These are phyloP conservation scores for Baccha elongata DNA, from an alignment of 2,888 invertebrate genomes.

Conservation along the genomic window DNA sequence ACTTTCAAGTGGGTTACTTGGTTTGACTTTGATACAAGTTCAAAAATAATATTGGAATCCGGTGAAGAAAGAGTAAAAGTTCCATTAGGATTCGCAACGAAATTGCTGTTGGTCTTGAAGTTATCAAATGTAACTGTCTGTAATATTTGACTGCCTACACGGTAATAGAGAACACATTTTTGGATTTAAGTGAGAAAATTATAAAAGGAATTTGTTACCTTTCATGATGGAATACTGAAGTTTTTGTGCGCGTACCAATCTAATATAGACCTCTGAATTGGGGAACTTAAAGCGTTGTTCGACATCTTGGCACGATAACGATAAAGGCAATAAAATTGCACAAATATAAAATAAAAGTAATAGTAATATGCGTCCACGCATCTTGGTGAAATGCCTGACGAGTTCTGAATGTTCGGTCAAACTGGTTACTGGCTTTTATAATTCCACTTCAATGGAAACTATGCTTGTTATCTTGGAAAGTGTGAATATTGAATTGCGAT, in stretches of 20 bases:
- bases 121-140: constrained; percentile 79
- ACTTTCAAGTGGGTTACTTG: constrained; percentile 78
- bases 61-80: constrained; percentile 72
- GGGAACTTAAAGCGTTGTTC: constrained; percentile 78
- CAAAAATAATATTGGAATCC: constrained; percentile 76
- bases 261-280: constrained; percentile 77
- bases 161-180: background rate
- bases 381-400: constrained; percentile 32
- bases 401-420: background rate
- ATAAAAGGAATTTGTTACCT: constrained; percentile 73
- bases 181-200: background rate
- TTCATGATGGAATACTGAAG: constrained; percentile 79
- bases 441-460: no score
- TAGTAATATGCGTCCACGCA: constrained; percentile 25
- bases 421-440: constrained; percentile 38
- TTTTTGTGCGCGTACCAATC: constrained; percentile 76
- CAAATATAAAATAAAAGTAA: constrained; percentile 9
- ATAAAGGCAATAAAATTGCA: constrained; percentile 13
- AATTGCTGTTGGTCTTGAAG: constrained; percentile 75
- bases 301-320: constrained; percentile 75
- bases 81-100: constrained; percentile 76
- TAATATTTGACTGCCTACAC: constrained; percentile 74
- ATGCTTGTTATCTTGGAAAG: no score
- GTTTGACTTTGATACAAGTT: constrained; percentile 73
- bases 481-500: no score